Conservation (phyloP, 2,888 invertebrate genomes). For the Chymomyza fuscimana region DNA sequence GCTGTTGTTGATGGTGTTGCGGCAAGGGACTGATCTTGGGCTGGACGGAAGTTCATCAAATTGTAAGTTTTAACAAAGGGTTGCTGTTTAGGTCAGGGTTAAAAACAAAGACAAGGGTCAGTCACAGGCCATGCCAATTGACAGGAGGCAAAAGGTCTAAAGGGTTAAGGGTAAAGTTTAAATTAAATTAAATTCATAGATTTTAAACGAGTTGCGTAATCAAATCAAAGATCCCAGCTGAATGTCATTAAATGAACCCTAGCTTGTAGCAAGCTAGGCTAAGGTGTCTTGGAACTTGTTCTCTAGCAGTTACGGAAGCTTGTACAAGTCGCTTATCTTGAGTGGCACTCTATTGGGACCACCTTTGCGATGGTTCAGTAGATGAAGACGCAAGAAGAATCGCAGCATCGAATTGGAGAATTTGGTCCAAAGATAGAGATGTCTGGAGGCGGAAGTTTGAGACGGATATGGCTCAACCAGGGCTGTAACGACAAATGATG, state of each 20-base stretch:
- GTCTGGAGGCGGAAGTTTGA: too few relatives aligned
- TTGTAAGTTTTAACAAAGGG: constrained; percentile 69
- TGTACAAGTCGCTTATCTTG: too few relatives aligned
- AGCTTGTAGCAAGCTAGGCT: too few relatives aligned
- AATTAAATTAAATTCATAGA: constrained; percentile 69
- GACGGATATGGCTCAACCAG: too few relatives aligned
- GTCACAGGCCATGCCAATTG: constrained; percentile 16
- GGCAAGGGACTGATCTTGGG: constrained; percentile 23
- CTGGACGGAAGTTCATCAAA: constrained; percentile 70
- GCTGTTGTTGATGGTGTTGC: constrained; percentile 14
- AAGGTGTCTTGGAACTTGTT: neutral
- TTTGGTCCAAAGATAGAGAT: too few relatives aligned
- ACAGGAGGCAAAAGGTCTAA: constrained; percentile 18
- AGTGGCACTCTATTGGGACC: too few relatives aligned
- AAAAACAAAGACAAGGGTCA: constrained; percentile 67
- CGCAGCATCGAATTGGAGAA: too few relatives aligned
- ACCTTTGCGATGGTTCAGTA: too few relatives aligned
- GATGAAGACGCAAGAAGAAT: too few relatives aligned
- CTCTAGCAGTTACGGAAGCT: too few relatives aligned
- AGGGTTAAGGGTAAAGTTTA: constrained; percentile 68
- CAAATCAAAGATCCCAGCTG: constrained; percentile 38
- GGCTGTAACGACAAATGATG: too few relatives aligned
- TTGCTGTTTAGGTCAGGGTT: constrained; percentile 55
- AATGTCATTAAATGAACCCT: neutral
- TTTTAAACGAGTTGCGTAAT: constrained; percentile 47